Conservation (phyloP, 2,888 invertebrate species). For the Xanthia icteritia region DNA sequence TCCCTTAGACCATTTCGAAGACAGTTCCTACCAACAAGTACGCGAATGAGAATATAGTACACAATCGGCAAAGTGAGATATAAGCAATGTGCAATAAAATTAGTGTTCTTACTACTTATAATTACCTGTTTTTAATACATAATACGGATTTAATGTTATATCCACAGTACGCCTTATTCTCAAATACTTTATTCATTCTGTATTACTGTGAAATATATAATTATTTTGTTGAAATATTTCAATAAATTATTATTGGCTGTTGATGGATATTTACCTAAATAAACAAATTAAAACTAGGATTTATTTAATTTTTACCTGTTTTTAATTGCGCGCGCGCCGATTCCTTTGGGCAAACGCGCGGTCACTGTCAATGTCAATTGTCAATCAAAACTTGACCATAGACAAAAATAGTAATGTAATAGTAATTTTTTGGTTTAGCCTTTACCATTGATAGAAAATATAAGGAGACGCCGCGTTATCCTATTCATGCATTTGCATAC, state of each 20-base stretch:
- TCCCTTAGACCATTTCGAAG: not conserved
- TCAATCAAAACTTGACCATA: too few species aligned
- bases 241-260: conserved; percentile 73
- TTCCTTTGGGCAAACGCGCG: not conserved
- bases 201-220: conserved; percentile 53
- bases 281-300: conserved; percentile 45
- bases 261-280: conserved; percentile 71
- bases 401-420: too few species aligned
- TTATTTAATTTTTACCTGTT: not conserved
- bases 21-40: conserved; percentile 16
- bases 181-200: conserved; percentile 51
- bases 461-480: too few species aligned
- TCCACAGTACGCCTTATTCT: conserved; percentile 58
- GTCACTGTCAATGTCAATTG: too few species aligned
- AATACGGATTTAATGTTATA: conserved; percentile 47
- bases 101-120: conserved; percentile 44
- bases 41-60: not conserved
- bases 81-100: conserved; percentile 31
- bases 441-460: too few species aligned
- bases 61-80: conserved; percentile 9
- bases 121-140: conserved; percentile 44
- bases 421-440: too few species aligned
- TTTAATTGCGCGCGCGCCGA: not conserved
- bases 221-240: conserved; percentile 73
- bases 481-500: too few species aligned